Evolutionary conservation across 2,888 invertebrate genomes (phyloP).

Genomic region (Melipona beecheii): DNA sequence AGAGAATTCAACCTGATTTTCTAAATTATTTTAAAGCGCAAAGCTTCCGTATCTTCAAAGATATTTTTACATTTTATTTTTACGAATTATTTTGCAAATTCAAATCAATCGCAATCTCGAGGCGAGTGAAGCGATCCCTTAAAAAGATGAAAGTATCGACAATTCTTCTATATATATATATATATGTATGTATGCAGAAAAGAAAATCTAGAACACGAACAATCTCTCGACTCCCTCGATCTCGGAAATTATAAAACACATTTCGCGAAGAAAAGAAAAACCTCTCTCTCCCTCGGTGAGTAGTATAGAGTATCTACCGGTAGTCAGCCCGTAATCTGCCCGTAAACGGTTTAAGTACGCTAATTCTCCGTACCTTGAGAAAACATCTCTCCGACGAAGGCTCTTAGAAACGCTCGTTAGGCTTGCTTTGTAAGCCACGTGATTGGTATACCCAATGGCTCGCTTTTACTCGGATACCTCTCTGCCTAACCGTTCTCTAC

Average conservation of each 20-base stretch:
- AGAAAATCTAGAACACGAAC: slow-evolving; percentile 11
- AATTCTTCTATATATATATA: too few species aligned
- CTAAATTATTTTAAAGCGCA: too few species aligned
- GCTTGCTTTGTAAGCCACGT: slow-evolving; percentile 43
- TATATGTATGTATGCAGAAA: neutral
- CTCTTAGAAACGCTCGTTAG: slow-evolving; percentile 66
- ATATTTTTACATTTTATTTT: too few species aligned
- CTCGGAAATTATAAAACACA: slow-evolving; percentile 20
- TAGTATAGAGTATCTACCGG: slow-evolving; percentile 5
- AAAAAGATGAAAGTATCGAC: too few species aligned
- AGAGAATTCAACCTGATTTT: too few species aligned
- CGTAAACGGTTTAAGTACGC: slow-evolving; percentile 61
- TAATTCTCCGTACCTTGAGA: slow-evolving; percentile 57
- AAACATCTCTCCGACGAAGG: slow-evolving; percentile 56
- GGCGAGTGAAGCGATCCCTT: too few species aligned
- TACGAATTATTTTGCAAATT: too few species aligned
- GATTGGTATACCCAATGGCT: slow-evolving; percentile 43
- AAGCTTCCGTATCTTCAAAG: too few species aligned
- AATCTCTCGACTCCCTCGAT: slow-evolving; percentile 15
- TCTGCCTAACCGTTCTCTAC: neutral
- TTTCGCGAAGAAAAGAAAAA: neutral
- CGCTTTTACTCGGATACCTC: slow-evolving; percentile 26
- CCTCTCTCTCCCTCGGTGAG: slow-evolving; percentile 43
- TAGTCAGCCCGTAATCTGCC: slow-evolving; percentile 53
- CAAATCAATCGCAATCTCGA: too few species aligned